A percentile compares a stretch with the other conserved stretches of the same genome.
These are phyloP conservation scores for Tretioscincus oriximinensis DNA, from an alignment of 2,113 vertebrate genomes.

Conservation along the genomic window DNA sequence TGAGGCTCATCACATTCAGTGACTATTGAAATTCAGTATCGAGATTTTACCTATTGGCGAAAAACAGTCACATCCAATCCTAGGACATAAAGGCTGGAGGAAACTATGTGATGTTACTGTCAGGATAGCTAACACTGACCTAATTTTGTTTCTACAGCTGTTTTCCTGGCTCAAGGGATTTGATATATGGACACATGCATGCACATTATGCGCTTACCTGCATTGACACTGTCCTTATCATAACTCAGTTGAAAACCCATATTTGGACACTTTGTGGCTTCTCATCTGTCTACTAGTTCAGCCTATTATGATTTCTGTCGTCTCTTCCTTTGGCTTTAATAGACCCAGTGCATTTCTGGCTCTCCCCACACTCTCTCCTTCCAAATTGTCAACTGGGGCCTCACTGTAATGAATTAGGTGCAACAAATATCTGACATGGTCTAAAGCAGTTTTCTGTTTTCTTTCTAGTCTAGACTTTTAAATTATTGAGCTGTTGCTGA, in stretches of 20 bases:
- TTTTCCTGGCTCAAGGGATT: background rate
- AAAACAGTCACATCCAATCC: background rate
- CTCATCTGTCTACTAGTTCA: too few species aligned
- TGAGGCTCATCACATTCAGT: background rate
- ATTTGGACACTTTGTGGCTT: too few species aligned
- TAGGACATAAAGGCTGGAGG: background rate
- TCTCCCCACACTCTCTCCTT: too few species aligned
- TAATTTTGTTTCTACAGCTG: background rate
- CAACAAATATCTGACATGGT: background rate
- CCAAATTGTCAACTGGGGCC: too few species aligned
- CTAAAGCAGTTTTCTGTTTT: too few species aligned
- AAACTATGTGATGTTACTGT: background rate
- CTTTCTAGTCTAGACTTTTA: background rate
- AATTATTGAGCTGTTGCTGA: background rate
- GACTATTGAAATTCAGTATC: background rate
- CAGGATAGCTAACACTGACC: background rate
- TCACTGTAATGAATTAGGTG: background rate
- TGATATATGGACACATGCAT: background rate
- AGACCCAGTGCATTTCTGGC: too few species aligned
- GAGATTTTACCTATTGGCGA: background rate
- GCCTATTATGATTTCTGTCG: too few species aligned
- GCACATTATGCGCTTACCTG: background rate
- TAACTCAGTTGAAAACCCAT: too few species aligned
- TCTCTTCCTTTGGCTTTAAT: too few species aligned
- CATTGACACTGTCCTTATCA: background rate